Base-by-base conservation (phyloP, 2,797 vertebrate species). In the Enteromius unitaeniatus region DNA sequence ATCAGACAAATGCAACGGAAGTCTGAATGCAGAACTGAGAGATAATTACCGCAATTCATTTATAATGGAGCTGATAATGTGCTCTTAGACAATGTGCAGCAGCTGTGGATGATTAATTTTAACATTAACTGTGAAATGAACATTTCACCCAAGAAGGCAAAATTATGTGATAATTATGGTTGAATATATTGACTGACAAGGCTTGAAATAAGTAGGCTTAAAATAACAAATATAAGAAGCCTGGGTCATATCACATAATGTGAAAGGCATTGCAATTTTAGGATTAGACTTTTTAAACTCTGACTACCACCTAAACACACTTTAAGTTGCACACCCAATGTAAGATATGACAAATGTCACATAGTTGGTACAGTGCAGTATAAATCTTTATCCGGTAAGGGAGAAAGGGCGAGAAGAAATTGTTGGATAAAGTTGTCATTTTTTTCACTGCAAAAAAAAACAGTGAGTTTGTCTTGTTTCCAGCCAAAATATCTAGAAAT, bases 221-320 rank as follows among this genome's bases (percentile, higher is more conserved):
- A 85, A 86, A 83, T 67, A 69, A 76, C 79, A 58, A 74, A 82
- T 70, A 73, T 64, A 86, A 81, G 13, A 45, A 73, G 53, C 17
- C 65, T 83, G 62, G 55, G 23, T 26, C 47, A 40, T 45, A 72
- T 85, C 65, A 60, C 6, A 31, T 26, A 28, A 23, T 72, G 79
- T 69, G 75, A 82, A 55, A 82, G 64, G 28, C 75, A 82, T 58
- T 72, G 83, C 45, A 77, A 85, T 88, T 84, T 42, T 77, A 85
- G 79, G 70, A 58, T 84, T 79, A 81, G 80, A 82, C 37, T 60
- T 45, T 69, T 40, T 28, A 60, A 81, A 60, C 51, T 58, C 34
- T 34, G 28, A 53, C 10, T 21, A 34, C 0, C 1, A 55, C 28
- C 10, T 31, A 75, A 75, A 55, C 3, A 11, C 31, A 4, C 11